phyloP scores from a whole-genome alignment of 2,888 invertebrate species.

The Drosophila multiciliata region DNA sequence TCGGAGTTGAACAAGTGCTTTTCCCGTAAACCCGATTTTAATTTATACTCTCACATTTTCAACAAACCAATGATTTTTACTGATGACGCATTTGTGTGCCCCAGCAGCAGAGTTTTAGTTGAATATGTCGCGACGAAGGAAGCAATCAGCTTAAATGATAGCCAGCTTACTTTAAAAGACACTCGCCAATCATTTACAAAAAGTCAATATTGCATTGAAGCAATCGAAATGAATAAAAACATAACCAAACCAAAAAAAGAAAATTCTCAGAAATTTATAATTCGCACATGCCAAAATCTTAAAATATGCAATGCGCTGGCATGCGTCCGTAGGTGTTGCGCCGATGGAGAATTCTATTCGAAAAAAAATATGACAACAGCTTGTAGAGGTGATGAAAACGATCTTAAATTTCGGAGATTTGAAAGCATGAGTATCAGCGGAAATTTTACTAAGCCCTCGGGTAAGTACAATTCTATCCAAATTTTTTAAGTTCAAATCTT shows the following conservation, averaged over 20 bases:
- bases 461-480: slow-evolving; percentile 47
- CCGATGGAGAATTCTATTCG: slow-evolving; percentile 78
- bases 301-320: slow-evolving; percentile 70
- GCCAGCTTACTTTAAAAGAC: slow-evolving; percentile 54
- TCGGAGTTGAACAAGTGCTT: slow-evolving; percentile 62
- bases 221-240: slow-evolving; percentile 42
- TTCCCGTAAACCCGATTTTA: slow-evolving; percentile 49
- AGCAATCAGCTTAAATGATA: slow-evolving; percentile 63
- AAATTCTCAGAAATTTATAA: slow-evolving; percentile 50
- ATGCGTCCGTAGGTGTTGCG: slow-evolving; percentile 83
- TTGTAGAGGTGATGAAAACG: slow-evolving; percentile 71
- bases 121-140: slow-evolving; percentile 76
- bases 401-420: slow-evolving; percentile 75
- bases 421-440: slow-evolving; percentile 74
- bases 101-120: slow-evolving; percentile 73
- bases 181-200: slow-evolving; percentile 53
- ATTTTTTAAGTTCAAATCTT: neutral
- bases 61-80: slow-evolving; percentile 70
- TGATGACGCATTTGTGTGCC: slow-evolving; percentile 72
- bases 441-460: slow-evolving; percentile 77
- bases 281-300: slow-evolving; percentile 70
- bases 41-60: slow-evolving; percentile 70
- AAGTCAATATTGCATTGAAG: slow-evolving; percentile 81
- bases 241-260: neutral
- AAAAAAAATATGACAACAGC: slow-evolving; percentile 72